Evolutionary conservation across 2,797 vertebrate species (phyloP), one percentile per base, ranked within the genome.

Genomic region (Carduelis carduelis): DNA sequence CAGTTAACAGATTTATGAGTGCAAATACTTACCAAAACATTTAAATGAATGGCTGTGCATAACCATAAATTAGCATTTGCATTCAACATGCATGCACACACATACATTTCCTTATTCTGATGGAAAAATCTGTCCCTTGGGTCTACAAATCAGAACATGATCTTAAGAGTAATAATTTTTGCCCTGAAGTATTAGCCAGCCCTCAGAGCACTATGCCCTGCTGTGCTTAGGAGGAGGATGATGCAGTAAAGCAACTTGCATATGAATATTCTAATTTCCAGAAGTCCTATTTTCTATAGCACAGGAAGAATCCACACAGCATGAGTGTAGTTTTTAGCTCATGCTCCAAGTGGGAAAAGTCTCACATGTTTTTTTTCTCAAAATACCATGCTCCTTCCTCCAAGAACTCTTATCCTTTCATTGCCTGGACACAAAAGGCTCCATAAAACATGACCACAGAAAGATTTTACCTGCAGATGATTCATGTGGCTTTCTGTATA

Each of bases 101-200:
- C 41, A 50, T 83, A 71, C 79, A 89, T 76, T 80, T 91, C 79
- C 47, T 83, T 88, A 65, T 86, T 91, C 61, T 50, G 30, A 47
- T 35, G 61, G 32, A 96, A 95, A 53, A 96, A 95, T 80, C 30
- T 93, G 57, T 71, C 72, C 65, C 34, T 83, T 22, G 39, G n/a
- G 53, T 65, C 66, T 68, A 79, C 37, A 68, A 70, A 93, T 69
- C 63, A 83, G 47, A 90, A 68, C 12, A 55, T 12, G 35, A 94
- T 83, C 34, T 72, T 72, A 41, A 34, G 37, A 82, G 44, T n/a
- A 68, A 46, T 84, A n/a, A 35, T 52, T 93, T 92, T 82, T 83
- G 57, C 35, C 44, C 63, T 16, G 13, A 87, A 39, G 17, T 57
- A 52, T 60, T 85, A 85, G 63, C 20, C 26, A 80, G 18, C 6